phyloP scores from a whole-genome alignment of 2,888 invertebrate species.

The Ceraclea dissimilis region DNA sequence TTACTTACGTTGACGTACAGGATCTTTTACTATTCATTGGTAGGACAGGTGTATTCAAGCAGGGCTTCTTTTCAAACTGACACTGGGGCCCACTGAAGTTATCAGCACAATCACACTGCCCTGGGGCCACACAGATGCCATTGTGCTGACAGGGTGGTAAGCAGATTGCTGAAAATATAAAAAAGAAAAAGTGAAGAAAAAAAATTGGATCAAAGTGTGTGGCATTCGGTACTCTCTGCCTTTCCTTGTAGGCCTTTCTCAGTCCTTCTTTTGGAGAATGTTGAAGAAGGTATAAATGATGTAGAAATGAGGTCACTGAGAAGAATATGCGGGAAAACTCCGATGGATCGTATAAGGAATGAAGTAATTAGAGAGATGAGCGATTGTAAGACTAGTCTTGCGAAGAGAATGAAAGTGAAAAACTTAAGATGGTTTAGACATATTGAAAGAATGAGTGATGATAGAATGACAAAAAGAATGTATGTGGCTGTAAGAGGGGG shows the following conservation, averaged over 20 bases:
- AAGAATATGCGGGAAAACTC: too few species aligned
- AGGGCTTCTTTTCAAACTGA: slow-evolving; percentile 65
- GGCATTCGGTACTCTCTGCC: too few species aligned
- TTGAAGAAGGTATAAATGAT: neutral
- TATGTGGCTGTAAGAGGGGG: neutral
- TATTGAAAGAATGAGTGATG: too few species aligned
- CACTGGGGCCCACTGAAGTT: slow-evolving; percentile 67
- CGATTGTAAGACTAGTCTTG: too few species aligned
- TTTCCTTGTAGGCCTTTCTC: too few species aligned
- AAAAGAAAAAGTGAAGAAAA: too few species aligned
- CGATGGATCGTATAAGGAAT: too few species aligned
- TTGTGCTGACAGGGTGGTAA: slow-evolving; percentile 68
- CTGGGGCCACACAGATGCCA: slow-evolving; percentile 69
- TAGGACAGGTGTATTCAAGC: slow-evolving; percentile 56
- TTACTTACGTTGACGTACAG: slow-evolving; percentile 58
- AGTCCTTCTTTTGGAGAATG: neutral
- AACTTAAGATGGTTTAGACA: too few species aligned
- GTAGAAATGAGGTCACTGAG: too few species aligned
- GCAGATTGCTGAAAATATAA: slow-evolving; percentile 58
- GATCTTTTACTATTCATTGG: slow-evolving; percentile 57
- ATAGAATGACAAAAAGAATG: too few species aligned
- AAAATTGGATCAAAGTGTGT: neutral
- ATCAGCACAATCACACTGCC: slow-evolving; percentile 67
- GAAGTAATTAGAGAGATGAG: too few species aligned
- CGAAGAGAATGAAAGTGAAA: too few species aligned